phyloP scores from a whole-genome alignment of 1,140 invertebrate genomes.

The Campoletis sonorensis region DNA sequence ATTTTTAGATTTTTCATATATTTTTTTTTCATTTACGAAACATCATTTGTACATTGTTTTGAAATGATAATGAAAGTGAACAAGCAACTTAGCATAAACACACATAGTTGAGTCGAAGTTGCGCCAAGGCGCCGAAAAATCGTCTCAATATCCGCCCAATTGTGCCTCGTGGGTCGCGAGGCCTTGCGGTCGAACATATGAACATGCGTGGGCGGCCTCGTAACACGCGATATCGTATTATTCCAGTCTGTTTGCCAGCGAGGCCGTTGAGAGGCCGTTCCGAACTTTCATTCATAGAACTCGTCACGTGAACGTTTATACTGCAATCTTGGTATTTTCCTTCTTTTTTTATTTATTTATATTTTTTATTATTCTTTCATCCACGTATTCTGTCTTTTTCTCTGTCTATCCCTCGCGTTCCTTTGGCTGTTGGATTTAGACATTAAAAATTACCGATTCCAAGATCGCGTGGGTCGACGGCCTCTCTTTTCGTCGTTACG shows the following conservation, averaged over 20 bases:
- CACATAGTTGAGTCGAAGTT: background rate
- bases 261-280: slow-evolving; percentile 44
- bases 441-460: slow-evolving; percentile 14
- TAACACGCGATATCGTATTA: slow-evolving; percentile 48
- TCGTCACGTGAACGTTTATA: slow-evolving; percentile 22
- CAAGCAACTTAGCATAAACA: background rate
- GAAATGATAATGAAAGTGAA: background rate
- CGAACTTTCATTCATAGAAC: slow-evolving; percentile 58
- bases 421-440: background rate
- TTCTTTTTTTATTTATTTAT: background rate
- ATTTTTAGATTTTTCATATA: background rate
- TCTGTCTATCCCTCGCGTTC: background rate
- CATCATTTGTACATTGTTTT: slow-evolving; percentile 8
- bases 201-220: slow-evolving; percentile 40
- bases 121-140: slow-evolving; percentile 15
- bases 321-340: slow-evolving; percentile 18
- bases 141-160: slow-evolving; percentile 16
- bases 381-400: background rate
- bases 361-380: background rate
- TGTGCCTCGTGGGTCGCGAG: slow-evolving; percentile 25
- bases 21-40: background rate
- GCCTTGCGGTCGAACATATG: slow-evolving; percentile 14
- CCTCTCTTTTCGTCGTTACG: slow-evolving; percentile 21
- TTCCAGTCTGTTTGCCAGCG: slow-evolving; percentile 55
- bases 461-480: slow-evolving; percentile 32